Evolutionary conservation across 2,888 invertebrate genomes (phyloP), one percentile per base, ranked within the genome.

Genomic region (Malthinus seriepunctatus): DNA sequence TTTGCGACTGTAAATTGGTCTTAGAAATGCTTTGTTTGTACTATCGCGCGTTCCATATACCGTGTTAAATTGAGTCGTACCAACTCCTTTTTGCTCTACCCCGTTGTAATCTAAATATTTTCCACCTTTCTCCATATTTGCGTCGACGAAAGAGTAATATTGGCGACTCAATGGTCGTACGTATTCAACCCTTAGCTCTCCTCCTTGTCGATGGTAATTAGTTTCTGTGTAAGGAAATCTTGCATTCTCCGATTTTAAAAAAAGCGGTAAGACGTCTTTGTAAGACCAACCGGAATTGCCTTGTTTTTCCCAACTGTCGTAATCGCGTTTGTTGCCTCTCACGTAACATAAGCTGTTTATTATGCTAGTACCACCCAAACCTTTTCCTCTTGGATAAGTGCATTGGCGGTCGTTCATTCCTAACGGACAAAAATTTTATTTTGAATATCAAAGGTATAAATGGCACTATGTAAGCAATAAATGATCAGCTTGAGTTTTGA

Each of bases 61-160:
- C 1, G 82, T 83, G 11, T 84, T 88, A 1, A 84, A 80, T 72
- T 88, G 89, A 5, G 86, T 73, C 55, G 82, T 84, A 23, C 85
- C 83, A 59, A 87, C 86, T 7, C 88, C 89, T 0, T 83, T 77
- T 69, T 84, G 83, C 9, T 78, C 73, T 42, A 79, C 79, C 0
- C 84, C 84, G 70, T 89, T 89, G 70, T 87, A 86, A 71, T 89
- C 88, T 9, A 82, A 75, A 70, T 86, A 80, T 53, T 83, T 76
- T 67, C 86, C 88, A 1, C 90, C 90, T 15, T 89, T 71, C 70
- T 89, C 87, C 47, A 80, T 72, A 3, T 87, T 87, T 0, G 88
- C 87, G 63, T 83, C 81, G 47, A 86, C 79, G 71, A 90, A 91
- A 1, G 85, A 80, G 47, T 82, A 79, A 42, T 82, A 77, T 1